Evolutionary conservation across 2,888 invertebrate species (phyloP).

Genomic region (Copidosoma aretas): DNA sequence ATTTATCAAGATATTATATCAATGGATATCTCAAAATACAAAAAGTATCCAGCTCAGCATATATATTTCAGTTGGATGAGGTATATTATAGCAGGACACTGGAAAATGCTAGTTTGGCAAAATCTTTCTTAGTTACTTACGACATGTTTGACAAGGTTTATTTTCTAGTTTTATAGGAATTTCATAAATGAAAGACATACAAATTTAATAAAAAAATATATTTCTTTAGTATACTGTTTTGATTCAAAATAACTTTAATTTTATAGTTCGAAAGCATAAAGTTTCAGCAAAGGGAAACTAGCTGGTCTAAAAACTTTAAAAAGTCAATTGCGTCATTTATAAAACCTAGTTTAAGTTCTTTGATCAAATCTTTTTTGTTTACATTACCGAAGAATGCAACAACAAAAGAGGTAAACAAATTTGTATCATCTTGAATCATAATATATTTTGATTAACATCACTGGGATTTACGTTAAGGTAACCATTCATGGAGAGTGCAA

Average conservation of each 20-base stretch:
- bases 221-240: no score
- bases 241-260: background rate
- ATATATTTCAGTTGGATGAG: no score
- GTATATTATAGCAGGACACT: no score
- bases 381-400: background rate
- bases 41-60: no score
- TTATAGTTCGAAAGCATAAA: slow-evolving; percentile 1
- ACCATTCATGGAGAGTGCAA: background rate
- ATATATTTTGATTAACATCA: background rate
- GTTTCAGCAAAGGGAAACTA: background rate
- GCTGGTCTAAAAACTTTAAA: slow-evolving; percentile 1
- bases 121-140: no score
- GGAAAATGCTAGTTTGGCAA: no score
- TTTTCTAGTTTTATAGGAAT: no score
- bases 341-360: background rate
- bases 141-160: no score
- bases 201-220: no score
- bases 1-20: no score
- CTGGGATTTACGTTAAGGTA: background rate
- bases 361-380: background rate
- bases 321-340: background rate
- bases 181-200: no score
- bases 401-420: background rate
- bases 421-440: background rate
- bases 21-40: no score